A percentile compares a stretch with the other conserved stretches of the same genome.
Evolutionary conservation across 2,888 invertebrate genomes (phyloP).

Genomic region (Clunio marinus): DNA sequence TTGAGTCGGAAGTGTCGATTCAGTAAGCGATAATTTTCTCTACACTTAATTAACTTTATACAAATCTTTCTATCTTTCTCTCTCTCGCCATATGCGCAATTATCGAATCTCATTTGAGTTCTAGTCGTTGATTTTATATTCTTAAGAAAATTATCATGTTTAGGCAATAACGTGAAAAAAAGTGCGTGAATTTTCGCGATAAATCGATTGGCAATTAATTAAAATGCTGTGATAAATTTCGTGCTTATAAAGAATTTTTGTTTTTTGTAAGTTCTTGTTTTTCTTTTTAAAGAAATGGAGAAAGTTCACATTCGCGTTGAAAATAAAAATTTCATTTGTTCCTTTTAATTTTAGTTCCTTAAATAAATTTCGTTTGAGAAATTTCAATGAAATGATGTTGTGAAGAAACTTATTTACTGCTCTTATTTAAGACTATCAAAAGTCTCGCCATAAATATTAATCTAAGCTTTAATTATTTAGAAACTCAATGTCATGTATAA

Average conservation of each 20-base stretch:
- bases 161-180: conserved; percentile 22
- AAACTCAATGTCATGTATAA: neutral
- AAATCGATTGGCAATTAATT: conserved; percentile 37
- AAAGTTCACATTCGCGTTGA: neutral
- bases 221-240: conserved; percentile 39
- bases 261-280: neutral
- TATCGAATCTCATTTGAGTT: neutral
- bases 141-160: neutral
- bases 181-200: neutral
- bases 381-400: no score
- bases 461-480: neutral
- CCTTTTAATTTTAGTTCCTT: neutral
- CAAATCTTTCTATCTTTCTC: neutral
- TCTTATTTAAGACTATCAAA: neutral
- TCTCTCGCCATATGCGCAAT: conserved; percentile 1
- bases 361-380: no score
- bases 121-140: conserved; percentile 14
- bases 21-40: conserved; percentile 18
- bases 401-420: no score
- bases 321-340: neutral
- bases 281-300: neutral
- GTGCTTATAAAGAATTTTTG: conserved; percentile 35
- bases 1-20: conserved; percentile 55
- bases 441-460: conserved; percentile 7
- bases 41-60: neutral